These are phyloP conservation scores for Platysteira castanea DNA, from an alignment of 2,113 vertebrate species.

Conservation along the genomic window DNA sequence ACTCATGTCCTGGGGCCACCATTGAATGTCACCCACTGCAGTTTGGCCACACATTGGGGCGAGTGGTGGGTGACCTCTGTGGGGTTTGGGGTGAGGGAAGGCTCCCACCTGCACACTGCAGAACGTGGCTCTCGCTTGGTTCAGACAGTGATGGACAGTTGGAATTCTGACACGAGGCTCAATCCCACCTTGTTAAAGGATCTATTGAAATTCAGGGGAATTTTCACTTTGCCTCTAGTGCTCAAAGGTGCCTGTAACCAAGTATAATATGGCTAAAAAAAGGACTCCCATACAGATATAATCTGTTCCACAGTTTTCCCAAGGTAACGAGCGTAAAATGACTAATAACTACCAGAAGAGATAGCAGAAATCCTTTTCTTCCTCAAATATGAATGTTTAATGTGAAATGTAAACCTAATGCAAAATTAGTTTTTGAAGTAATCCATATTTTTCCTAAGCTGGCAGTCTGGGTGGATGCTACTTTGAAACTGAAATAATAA, in stretches of 20 bases:
- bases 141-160: background rate
- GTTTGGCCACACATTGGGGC: fast-evolving
- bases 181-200: background rate
- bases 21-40: background rate
- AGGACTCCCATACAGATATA: background rate
- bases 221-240: background rate
- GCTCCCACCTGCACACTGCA: background rate
- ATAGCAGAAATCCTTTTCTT: slow-evolving; percentile 24
- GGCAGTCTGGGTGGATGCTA: background rate
- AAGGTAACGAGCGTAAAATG: background rate
- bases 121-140: background rate
- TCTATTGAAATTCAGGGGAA: background rate
- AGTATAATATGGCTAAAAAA: background rate
- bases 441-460: background rate
- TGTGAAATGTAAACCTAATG: slow-evolving; percentile 3
- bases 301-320: background rate
- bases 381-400: slow-evolving; percentile 8
- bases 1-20: background rate
- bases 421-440: slow-evolving; percentile 8
- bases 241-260: background rate
- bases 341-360: background rate
- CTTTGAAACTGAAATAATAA: background rate
- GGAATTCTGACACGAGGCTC: background rate
- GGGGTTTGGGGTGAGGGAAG: background rate
- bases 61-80: background rate